Base-by-base conservation (phyloP, 1,140 invertebrate genomes). In the Cardiocondyla obscurior region DNA sequence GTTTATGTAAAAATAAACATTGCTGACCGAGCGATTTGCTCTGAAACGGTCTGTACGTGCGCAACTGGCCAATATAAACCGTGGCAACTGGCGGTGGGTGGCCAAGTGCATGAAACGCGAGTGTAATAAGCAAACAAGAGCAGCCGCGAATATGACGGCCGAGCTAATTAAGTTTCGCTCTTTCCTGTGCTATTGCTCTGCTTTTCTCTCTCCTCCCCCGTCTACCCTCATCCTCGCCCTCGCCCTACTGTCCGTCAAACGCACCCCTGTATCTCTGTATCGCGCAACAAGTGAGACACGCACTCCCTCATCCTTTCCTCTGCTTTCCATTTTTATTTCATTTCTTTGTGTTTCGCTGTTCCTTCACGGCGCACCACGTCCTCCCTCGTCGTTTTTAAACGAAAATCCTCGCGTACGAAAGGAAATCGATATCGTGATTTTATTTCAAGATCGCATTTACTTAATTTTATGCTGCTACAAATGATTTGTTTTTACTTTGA, bases 241-340 rank as follows among this genome's bases (percentile, higher is more conserved):
- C 72, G 36, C 55, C 39, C 60, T 39, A 53, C 77, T 77, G 74
- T 77, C 74, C 62, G 8, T 79, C 74, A 79, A 79, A 79, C 51
- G 25, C n/a, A 33, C 30, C 33, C 51, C 25, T 82, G 57, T 67
- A 51, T 65, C 44, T 19, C 33, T 57, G 55, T 46, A 33, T 30
- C n/a, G 70, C 60, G 86, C 86, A 88, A 88, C 86, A 88, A 88
- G 86, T 88, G 86, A 79, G 82, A 87, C 51, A 87, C 82, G 70
- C 82, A 69, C 28, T 19, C 5, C 14, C 30, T 39, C 53, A 82
- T 49, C 58, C 22, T 70, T 57, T 53, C 4, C 16, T 30, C 51
- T 28, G 25, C 22, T 46, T 49, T n/a, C 67, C n/a, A n/a, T 25
- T 65, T 14, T 46, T 1, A 39, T 57, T 44, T n/a, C 22, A 14